phyloP scores from a whole-genome alignment of 1,140 invertebrate genomes.

The Drosophila melanica region DNA sequence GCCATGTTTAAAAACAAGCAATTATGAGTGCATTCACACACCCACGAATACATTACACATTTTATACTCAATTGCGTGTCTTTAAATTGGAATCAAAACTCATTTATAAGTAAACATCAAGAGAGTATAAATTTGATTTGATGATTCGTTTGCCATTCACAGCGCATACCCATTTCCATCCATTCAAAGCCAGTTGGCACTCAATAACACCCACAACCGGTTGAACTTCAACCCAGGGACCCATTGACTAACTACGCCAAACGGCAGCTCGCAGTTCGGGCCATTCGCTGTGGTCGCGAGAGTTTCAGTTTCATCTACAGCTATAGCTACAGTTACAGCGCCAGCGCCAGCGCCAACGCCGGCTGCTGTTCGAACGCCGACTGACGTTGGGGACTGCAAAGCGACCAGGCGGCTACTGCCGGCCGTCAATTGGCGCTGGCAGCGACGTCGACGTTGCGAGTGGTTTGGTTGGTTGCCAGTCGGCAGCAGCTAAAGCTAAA shows the following conservation, averaged over 20 bases:
- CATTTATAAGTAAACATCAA: not conserved
- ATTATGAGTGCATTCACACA: not conserved
- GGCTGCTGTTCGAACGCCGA: slow-evolving; percentile 25
- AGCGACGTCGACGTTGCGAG: slow-evolving; percentile 52
- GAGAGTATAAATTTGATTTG: not conserved
- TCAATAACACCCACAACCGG: slow-evolving; percentile 30
- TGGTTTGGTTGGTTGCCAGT: slow-evolving; percentile 48
- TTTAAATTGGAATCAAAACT: too few species aligned
- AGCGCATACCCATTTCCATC: not conserved
- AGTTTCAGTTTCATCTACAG: not conserved
- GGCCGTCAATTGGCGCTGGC: slow-evolving; percentile 66
- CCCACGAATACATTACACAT: not conserved
- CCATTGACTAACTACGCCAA: slow-evolving; percentile 35
- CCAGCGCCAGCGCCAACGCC: slow-evolving; percentile 3
- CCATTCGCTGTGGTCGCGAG: not conserved
- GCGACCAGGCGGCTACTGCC: slow-evolving; percentile 24
- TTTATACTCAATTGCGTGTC: too few species aligned
- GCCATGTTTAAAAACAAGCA: too few species aligned
- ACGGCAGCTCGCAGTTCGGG: slow-evolving; percentile 27
- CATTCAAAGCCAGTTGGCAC: slow-evolving; percentile 10
- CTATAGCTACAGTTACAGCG: not conserved
- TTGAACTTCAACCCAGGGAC: slow-evolving; percentile 33
- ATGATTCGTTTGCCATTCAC: not conserved
- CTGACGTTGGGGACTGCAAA: slow-evolving; percentile 30
- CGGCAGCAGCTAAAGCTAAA: not conserved